Evolutionary conservation across 2,888 invertebrate genomes (phyloP).

Genomic region (Strigamia maritima): DNA sequence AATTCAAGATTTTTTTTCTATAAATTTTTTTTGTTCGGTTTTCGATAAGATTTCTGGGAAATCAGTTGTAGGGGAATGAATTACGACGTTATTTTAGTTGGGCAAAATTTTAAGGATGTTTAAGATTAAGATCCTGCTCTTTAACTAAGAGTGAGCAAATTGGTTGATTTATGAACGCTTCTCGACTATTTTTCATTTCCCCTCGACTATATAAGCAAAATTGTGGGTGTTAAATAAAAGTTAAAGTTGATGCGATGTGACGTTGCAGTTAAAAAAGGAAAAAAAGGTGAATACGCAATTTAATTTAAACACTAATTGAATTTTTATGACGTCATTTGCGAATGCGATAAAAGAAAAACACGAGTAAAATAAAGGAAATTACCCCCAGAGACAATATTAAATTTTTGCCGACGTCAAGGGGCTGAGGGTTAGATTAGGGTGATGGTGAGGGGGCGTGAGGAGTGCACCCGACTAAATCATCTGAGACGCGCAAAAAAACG

Average conservation of each 20-base stretch:
- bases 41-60: background rate
- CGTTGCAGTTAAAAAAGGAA: background rate
- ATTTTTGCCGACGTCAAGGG: slow-evolving; percentile 1
- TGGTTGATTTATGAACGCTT: slow-evolving; percentile 5
- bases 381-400: slow-evolving; percentile 19
- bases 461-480: slow-evolving; percentile 20
- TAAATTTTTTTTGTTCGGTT: background rate
- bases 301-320: slow-evolving; percentile 23
- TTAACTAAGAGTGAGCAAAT: slow-evolving; percentile 19
- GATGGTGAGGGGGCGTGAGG: slow-evolving; percentile 3
- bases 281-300: background rate
- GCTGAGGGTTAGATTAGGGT: slow-evolving; percentile 8
- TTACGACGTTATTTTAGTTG: background rate
- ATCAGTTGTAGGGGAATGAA: background rate
- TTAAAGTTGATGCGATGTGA: slow-evolving; percentile 5
- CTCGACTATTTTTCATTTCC: slow-evolving; percentile 5
- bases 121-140: slow-evolving; percentile 9
- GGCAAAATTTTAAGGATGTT: slow-evolving; percentile 9
- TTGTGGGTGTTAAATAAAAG: slow-evolving; percentile 19
- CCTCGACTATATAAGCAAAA: background rate
- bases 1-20: background rate
- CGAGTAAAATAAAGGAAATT: slow-evolving; percentile 1
- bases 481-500: slow-evolving; percentile 8
- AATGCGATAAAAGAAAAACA: slow-evolving; percentile 10
- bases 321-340: background rate